phyloP scores from a whole-genome alignment of 2,113 vertebrate species.

The Protobothrops flavoviridis region DNA sequence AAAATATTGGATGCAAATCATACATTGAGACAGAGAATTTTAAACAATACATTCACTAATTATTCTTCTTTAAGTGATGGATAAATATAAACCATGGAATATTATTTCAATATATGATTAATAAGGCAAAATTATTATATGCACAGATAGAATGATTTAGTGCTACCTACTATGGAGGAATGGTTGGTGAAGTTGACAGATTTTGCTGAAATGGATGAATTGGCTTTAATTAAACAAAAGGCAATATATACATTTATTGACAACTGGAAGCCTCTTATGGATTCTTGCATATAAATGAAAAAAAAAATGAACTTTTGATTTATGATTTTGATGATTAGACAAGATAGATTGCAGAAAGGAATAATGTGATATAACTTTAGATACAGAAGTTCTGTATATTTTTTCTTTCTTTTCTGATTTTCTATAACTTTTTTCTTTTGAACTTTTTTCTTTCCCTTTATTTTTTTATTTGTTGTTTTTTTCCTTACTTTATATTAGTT shows the following conservation, averaged over 20 bases:
- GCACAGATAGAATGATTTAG: neutral
- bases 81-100: neutral
- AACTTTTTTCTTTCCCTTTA: neutral
- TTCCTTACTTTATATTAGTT: neutral
- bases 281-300: neutral
- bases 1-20: neutral
- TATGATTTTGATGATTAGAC: neutral
- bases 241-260: neutral
- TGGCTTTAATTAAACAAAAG: neutral
- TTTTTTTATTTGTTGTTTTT: neutral
- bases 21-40: neutral
- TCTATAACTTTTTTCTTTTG: neutral
- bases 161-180: neutral
- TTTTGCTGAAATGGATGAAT: neutral
- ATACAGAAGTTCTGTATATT: neutral
- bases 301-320: neutral
- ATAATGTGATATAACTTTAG: neutral
- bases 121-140: neutral
- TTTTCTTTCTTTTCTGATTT: neutral
- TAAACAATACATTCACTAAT: neutral
- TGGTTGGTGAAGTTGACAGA: neutral
- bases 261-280: neutral
- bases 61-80: neutral
- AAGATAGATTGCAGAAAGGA: neutral
- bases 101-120: neutral